Evolutionary conservation across 1,140 invertebrate genomes (phyloP).

Genomic region (Leptonema lineaticorne): DNA sequence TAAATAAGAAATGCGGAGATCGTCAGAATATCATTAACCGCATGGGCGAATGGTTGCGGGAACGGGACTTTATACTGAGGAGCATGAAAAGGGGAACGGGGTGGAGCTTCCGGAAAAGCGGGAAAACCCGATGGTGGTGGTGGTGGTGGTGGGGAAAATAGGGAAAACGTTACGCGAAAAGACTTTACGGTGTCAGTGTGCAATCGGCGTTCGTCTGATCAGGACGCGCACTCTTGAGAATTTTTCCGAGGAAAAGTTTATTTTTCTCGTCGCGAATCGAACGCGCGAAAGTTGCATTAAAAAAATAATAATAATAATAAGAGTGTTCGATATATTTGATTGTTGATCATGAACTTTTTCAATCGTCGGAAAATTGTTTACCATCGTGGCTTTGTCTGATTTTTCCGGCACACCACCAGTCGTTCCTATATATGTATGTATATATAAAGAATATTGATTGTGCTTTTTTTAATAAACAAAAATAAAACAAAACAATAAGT

Average conservation of each 20-base stretch:
- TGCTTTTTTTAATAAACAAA: too few relatives aligned
- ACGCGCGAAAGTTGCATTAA: background rate
- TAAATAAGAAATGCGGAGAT: background rate
- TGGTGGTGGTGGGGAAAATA: background rate
- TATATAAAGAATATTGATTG: too few relatives aligned
- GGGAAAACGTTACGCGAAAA: background rate
- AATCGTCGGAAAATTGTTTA: too few relatives aligned
- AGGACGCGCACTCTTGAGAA: slow-evolving; percentile 7
- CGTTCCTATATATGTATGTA: too few relatives aligned
- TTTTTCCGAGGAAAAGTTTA: background rate
- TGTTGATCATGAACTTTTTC: too few relatives aligned
- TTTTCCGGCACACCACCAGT: too few relatives aligned
- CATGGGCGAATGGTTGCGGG: slow-evolving; percentile 5
- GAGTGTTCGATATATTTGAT: too few relatives aligned
- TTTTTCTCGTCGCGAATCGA: background rate
- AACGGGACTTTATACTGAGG: background rate
- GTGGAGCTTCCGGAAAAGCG: background rate
- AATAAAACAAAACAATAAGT: too few relatives aligned
- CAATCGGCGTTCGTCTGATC: slow-evolving; percentile 10
- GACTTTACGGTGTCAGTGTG: background rate
- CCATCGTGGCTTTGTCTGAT: too few relatives aligned
- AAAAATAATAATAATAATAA: too few relatives aligned
- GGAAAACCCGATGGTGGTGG: background rate
- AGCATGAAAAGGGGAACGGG: background rate
- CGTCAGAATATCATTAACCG: slow-evolving; percentile 26